phyloP scores from a whole-genome alignment of 30 jellyfish, hydroid and myxozoan genomes.

The Chironex yamaguchii region DNA sequence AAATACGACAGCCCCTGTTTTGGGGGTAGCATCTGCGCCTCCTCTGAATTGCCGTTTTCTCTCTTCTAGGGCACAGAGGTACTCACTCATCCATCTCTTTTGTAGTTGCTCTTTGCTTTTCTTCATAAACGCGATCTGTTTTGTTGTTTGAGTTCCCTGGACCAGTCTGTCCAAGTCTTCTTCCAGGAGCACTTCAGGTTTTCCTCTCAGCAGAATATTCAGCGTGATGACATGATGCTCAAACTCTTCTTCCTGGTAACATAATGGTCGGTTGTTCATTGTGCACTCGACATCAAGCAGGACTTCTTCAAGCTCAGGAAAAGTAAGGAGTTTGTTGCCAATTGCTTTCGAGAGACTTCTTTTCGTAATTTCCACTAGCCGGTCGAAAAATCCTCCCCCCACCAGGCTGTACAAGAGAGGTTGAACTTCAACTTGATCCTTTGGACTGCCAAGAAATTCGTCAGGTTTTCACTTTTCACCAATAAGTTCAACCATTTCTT shows the following conservation, averaged over 20 bases:
- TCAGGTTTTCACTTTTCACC: constrained; percentile 36
- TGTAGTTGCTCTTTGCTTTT: constrained; percentile 45
- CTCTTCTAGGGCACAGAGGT: constrained; percentile 73
- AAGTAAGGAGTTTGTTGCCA: constrained; percentile 57
- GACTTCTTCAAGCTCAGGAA: constrained; percentile 64
- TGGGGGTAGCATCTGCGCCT: constrained; percentile 31
- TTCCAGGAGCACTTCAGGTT: constrained; percentile 2
- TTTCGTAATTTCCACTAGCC: constrained; percentile 46
- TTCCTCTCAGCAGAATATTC: neutral
- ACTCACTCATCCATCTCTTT: constrained; percentile 55
- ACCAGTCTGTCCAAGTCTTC: constrained; percentile 66
- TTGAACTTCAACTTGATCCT: constrained; percentile 57
- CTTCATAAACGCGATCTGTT: constrained; percentile 25
- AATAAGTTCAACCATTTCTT: constrained; percentile 62
- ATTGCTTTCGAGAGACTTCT: constrained; percentile 53
- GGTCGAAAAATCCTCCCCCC: constrained; percentile 46
- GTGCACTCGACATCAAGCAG: constrained; percentile 53
- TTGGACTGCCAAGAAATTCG: constrained; percentile 46
- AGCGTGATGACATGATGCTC: neutral
- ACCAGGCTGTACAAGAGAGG: constrained; percentile 68
- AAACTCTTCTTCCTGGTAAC: constrained; percentile 66
- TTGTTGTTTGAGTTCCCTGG: constrained; percentile 32
- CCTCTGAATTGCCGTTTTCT: constrained; percentile 37
- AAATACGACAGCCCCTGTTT: constrained; percentile 58
- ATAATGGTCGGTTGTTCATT: constrained; percentile 63